Evolutionary conservation across 2,797 vertebrate species (phyloP).

Genomic region (Cynodonichthys magdalenae): DNA sequence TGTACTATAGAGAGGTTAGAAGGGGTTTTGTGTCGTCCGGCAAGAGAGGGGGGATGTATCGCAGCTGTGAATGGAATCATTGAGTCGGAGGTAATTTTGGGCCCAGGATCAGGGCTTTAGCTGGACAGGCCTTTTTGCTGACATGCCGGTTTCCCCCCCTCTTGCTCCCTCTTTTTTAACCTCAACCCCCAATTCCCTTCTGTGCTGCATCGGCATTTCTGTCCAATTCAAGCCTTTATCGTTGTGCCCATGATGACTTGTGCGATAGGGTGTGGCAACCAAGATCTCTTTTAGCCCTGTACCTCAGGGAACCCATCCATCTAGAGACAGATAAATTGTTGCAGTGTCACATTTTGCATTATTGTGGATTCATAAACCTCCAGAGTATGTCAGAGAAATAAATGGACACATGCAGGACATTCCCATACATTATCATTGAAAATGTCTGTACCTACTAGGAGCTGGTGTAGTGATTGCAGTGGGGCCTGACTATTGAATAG

Average conservation of each 20-base stretch:
- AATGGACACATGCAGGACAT: constrained; percentile 66
- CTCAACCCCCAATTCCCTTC: constrained; percentile 55
- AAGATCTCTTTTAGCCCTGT: constrained; percentile 40
- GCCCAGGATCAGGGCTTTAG: constrained; percentile 87
- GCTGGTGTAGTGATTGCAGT: constrained; percentile 55
- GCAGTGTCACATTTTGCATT: constrained; percentile 35
- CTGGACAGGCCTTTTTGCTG: constrained; percentile 88
- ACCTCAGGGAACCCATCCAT: constrained; percentile 53
- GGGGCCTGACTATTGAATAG: constrained; percentile 55
- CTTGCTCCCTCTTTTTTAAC: constrained; percentile 56
- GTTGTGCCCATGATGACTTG: constrained; percentile 84
- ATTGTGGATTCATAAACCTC: constrained; percentile 48
- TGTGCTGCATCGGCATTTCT: constrained; percentile 89
- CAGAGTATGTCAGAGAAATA: constrained; percentile 62
- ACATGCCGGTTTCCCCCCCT: constrained; percentile 78
- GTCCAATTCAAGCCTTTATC: constrained; percentile 84
- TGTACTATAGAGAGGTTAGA: constrained; percentile 78
- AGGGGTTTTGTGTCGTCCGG: constrained; percentile 84
- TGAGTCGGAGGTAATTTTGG: constrained; percentile 93
- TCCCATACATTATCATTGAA: constrained; percentile 75
- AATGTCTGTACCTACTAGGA: constrained; percentile 63
- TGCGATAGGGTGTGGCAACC: constrained; percentile 83
- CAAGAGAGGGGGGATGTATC: constrained; percentile 62
- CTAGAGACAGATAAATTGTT: constrained; percentile 52
- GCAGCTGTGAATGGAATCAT: constrained; percentile 89